A percentile compares a stretch with the other conserved stretches of the same genome.
Evolutionary conservation across 2,888 invertebrate species (phyloP).

Genomic region (Phyllotreta cruciferae): DNA sequence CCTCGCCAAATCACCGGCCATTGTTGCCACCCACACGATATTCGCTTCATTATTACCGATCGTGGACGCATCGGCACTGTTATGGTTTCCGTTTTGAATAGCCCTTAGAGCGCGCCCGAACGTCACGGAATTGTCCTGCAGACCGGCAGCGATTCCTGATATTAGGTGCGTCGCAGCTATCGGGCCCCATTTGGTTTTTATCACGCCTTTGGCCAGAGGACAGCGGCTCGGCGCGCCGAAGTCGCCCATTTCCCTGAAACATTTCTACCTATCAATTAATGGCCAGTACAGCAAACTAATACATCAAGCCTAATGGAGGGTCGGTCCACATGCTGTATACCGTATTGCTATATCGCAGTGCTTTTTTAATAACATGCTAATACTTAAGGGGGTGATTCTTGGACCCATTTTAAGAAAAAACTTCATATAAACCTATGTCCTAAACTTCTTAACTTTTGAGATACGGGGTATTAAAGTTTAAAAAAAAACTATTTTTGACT

Average conservation of each 20-base stretch:
- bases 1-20: slow-evolving; percentile 72
- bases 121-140: slow-evolving; percentile 66
- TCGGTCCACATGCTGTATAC: too few relatives aligned
- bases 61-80: slow-evolving; percentile 28
- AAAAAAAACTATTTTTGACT: too few relatives aligned
- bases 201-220: slow-evolving; percentile 71
- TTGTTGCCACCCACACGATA: slow-evolving; percentile 69
- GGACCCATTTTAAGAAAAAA: too few relatives aligned
- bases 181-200: slow-evolving; percentile 69
- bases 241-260: slow-evolving; percentile 24
- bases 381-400: too few relatives aligned
- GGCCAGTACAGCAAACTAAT: too few relatives aligned
- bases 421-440: too few relatives aligned
- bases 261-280: background rate
- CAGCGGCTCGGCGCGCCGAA: slow-evolving; percentile 56
- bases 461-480: too few relatives aligned
- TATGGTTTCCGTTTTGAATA: slow-evolving; percentile 48
- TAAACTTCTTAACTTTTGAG: too few relatives aligned
- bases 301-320: too few relatives aligned
- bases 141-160: slow-evolving; percentile 66
- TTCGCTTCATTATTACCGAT: slow-evolving; percentile 49
- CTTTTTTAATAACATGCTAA: too few relatives aligned
- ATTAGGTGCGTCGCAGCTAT: slow-evolving; percentile 68
- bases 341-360: too few relatives aligned
- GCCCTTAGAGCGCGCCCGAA: slow-evolving; percentile 61